A percentile compares a stretch with the other conserved stretches of the same genome.
Conservation (phyloP, 2,113 vertebrate species). For the Oryzias curvinotus region DNA sequence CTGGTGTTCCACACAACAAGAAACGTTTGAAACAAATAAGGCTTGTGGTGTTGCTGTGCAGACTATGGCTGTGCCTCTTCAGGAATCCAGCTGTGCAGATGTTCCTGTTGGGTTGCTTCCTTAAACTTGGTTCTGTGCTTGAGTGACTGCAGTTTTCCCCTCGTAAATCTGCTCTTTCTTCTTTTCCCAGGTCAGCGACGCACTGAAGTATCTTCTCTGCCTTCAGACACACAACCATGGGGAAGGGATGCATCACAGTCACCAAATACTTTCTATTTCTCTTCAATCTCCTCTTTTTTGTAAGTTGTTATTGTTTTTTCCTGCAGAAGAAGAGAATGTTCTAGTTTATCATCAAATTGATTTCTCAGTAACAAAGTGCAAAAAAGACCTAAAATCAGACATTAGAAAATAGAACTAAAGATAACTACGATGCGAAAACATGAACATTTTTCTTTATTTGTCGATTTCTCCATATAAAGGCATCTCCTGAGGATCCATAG, state of each 20-base stretch:
- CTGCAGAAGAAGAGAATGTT: neutral
- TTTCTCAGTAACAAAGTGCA: neutral
- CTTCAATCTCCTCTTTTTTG: slow-evolving; percentile 95
- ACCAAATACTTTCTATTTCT: slow-evolving; percentile 96
- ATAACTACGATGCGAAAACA: too few relatives aligned
- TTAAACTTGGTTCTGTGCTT: neutral
- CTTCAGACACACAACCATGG: slow-evolving; percentile 67
- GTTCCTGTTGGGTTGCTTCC: slow-evolving; percentile 14
- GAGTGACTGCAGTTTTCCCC: slow-evolving; percentile 13
- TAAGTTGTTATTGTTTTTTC: slow-evolving; percentile 76
- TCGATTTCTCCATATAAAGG: neutral
- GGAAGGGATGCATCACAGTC: slow-evolving; percentile 85
- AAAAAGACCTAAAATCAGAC: neutral
- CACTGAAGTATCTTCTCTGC: slow-evolving; percentile 3
- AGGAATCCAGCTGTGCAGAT: slow-evolving; percentile 25
- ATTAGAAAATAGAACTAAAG: too few relatives aligned
- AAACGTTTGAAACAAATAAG: slow-evolving; percentile 19
- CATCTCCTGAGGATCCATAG: slow-evolving; percentile 9
- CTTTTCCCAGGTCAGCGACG: neutral
- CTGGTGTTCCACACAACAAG: too few relatives aligned
- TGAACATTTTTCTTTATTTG: too few relatives aligned
- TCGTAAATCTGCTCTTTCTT: slow-evolving; percentile 5
- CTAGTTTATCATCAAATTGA: neutral
- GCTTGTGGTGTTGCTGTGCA: slow-evolving; percentile 29
- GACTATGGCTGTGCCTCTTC: slow-evolving; percentile 29